Conservation (phyloP, 1,140 invertebrate genomes). For the Lepidurus packardi region DNA sequence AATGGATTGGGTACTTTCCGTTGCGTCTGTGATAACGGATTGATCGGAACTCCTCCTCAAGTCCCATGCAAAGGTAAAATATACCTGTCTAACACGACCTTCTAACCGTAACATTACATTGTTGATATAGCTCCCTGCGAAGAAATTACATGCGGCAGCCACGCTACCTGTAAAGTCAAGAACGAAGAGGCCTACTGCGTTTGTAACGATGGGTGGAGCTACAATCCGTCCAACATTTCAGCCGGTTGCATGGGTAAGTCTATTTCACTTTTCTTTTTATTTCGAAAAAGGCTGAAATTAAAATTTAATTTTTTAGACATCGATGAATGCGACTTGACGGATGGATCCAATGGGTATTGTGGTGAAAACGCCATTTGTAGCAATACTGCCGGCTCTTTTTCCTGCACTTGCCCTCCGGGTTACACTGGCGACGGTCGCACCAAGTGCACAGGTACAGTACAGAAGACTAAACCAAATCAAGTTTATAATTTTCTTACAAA, state of each 20-base stretch:
- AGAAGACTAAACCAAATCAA: background rate
- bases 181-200: slow-evolving; percentile 84
- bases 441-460: slow-evolving; percentile 54
- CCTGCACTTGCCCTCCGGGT: slow-evolving; percentile 70
- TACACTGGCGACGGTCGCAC: slow-evolving; percentile 54
- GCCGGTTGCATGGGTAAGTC: slow-evolving; percentile 72
- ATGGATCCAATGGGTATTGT: slow-evolving; percentile 72
- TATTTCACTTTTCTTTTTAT: background rate
- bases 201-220: slow-evolving; percentile 89
- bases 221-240: slow-evolving; percentile 76
- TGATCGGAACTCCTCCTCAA: slow-evolving; percentile 71
- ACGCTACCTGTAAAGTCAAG: slow-evolving; percentile 82
- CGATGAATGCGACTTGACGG: slow-evolving; percentile 77
- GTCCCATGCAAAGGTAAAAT: slow-evolving; percentile 65
- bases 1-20: slow-evolving; percentile 77
- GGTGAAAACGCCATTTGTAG: slow-evolving; percentile 75
- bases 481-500: slow-evolving; percentile 26
- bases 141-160: slow-evolving; percentile 77
- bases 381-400: slow-evolving; percentile 69
- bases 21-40: slow-evolving; percentile 82
- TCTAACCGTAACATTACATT: slow-evolving; percentile 26
- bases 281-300: background rate
- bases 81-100: background rate
- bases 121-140: slow-evolving; percentile 69
- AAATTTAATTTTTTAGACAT: slow-evolving; percentile 59